A percentile compares a stretch with the other conserved stretches of the same genome.
These are phyloP conservation scores for Hypena proboscidalis DNA, from an alignment of 2,888 invertebrate species.

Conservation along the genomic window DNA sequence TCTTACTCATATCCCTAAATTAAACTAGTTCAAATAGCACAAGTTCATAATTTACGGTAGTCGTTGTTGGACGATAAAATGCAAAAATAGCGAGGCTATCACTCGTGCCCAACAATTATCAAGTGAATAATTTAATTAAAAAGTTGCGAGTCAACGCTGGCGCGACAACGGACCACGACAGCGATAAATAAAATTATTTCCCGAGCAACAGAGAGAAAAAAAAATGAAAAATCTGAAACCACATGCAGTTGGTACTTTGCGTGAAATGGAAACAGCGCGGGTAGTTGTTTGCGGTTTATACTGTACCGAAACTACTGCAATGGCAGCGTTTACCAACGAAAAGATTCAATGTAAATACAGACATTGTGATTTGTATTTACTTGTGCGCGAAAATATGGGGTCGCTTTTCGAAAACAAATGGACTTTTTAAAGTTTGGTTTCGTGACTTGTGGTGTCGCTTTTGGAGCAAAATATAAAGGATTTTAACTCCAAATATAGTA, in stretches of 20 bases:
- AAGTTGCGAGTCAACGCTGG: conserved; percentile 63
- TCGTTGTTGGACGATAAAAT: conserved; percentile 31
- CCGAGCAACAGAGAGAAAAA: conserved; percentile 48
- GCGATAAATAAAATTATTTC: conserved; percentile 78
- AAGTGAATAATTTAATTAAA: conserved; percentile 78
- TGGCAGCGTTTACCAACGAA: conserved; percentile 29
- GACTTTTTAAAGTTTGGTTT: not conserved
- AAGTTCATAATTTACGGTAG: conserved; percentile 34
- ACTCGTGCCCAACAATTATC: conserved; percentile 59
- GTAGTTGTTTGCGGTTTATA: conserved; percentile 51
- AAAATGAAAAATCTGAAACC: conserved; percentile 40
- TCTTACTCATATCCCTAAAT: not conserved
- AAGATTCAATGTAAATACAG: conserved; percentile 39
- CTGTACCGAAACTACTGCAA: conserved; percentile 40
- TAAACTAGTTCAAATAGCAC: conserved; percentile 19
- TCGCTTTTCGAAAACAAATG: conserved; percentile 1
- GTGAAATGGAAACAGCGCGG: conserved; percentile 43
- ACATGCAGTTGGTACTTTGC: conserved; percentile 41
- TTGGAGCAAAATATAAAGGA: too few species aligned
- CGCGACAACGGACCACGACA: conserved; percentile 58
- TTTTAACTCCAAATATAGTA: too few species aligned
- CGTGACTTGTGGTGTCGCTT: not conserved
- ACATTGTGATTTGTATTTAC: conserved; percentile 33
- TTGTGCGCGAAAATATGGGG: conserved; percentile 28
- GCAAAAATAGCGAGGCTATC: conserved; percentile 39